Evolutionary conservation across 2,797 vertebrate species (phyloP), one percentile per base, ranked within the genome.

Genomic region (Syngnathus rostellatus): DNA sequence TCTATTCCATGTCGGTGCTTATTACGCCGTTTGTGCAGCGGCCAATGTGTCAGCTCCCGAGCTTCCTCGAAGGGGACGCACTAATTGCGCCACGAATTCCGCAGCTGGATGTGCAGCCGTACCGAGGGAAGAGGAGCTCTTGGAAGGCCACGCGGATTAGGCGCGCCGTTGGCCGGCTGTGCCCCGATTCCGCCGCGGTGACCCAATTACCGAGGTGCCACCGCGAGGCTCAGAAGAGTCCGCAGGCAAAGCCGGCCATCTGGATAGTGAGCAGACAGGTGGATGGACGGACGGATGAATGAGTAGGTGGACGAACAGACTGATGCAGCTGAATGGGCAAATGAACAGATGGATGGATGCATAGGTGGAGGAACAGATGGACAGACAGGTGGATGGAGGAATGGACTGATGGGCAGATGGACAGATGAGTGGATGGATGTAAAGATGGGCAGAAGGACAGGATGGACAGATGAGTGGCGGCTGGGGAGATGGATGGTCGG

Each of bases 81-180:
- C 84, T 88, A 86, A 86, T 86, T 86, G 84, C 68, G 17, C 73
- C 73, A 65, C 84, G 84, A 82, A 84, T 81, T 82, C 81, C 77
- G 75, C 82, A 84, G 81, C 88, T 86, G 83, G 82, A 85, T 78
- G 84, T 83, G 83, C 78, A 83, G 81, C 79, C 80, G 72, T 73
- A 82, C 81, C 65, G 53, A 79, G 76, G 54, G 77, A 76, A 79
- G 75, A 84, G 79, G 66, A 78, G 67, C 83, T 86, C 81, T 78
- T 81, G 70, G 77, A 83, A 81, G 86, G 81, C 62, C 82, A 74
- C 81, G 31, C 14, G 77, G 82, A 87, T 87, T 84, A 85, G 85
- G 69, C 81, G 72, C 77, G 79, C 81, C 71, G 68, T 80, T 70
- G 83, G 83, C 81, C 76, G 73, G 64, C 78, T 71, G 72, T 79